A percentile compares a stretch with the other conserved stretches of the same genome.
phyloP scores from a whole-genome alignment of 2,113 vertebrate species.

The Urocynchramus pylzowi region DNA sequence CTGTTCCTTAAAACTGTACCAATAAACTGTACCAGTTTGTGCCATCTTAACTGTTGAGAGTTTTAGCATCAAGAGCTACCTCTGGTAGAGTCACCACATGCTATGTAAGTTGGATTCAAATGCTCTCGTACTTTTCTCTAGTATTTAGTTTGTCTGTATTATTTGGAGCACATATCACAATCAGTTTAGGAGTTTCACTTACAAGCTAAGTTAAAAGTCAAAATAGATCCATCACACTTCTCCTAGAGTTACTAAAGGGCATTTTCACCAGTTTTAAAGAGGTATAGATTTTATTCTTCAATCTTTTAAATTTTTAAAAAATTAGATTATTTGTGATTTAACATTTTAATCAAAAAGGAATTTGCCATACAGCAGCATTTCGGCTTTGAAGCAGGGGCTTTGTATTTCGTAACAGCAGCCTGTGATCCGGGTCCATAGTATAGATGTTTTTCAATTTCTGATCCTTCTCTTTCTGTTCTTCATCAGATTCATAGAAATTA shows the following conservation, averaged over 20 bases:
- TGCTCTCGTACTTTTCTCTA: neutral
- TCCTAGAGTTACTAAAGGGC: neutral
- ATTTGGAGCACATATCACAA: neutral
- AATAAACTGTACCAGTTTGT: neutral
- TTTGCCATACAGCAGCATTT: conserved; percentile 89
- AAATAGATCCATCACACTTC: neutral
- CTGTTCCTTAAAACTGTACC: neutral
- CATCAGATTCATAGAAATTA: conserved; percentile 90
- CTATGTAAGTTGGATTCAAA: neutral
- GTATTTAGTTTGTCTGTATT: neutral
- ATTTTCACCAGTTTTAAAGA: neutral
- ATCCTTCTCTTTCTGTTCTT: conserved; percentile 76
- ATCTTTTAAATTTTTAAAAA: neutral
- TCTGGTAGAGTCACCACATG: neutral
- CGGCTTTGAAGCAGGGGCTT: conserved; percentile 96
- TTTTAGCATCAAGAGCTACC: neutral
- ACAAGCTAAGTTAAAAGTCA: neutral
- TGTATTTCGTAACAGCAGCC: conserved; percentile 89
- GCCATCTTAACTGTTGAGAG: neutral
- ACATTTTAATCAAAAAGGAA: neutral
- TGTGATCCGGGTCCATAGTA: conserved; percentile 94
- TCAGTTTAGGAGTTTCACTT: neutral
- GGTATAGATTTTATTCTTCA: neutral
- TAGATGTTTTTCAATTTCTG: conserved; percentile 68
- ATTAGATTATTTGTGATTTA: neutral